phyloP scores from a whole-genome alignment of 1,140 invertebrate species.

The Patella vulgata region DNA sequence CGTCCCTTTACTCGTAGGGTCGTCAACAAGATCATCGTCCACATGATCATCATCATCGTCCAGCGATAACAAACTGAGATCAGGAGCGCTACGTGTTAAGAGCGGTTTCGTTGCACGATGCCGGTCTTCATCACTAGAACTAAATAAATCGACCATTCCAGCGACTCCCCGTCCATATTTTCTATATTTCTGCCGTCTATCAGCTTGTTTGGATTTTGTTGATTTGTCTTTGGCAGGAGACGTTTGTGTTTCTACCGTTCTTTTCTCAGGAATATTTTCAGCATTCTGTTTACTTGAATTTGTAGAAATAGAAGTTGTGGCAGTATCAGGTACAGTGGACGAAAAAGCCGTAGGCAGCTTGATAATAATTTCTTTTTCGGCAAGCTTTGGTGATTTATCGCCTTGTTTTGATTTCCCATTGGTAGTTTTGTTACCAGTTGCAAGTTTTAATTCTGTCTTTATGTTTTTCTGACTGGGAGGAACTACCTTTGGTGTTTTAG shows the following conservation, averaged over 20 bases:
- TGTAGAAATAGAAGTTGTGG: background rate
- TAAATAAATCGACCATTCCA: constrained; percentile 49
- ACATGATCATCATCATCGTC: constrained; percentile 13
- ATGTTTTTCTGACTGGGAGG: too few species aligned
- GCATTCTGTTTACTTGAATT: background rate
- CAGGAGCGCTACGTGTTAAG: constrained; percentile 31
- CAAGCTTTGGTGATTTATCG: too few species aligned
- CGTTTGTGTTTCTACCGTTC: constrained; percentile 3
- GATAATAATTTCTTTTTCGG: too few species aligned
- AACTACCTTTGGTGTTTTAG: too few species aligned
- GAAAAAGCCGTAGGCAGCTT: too few species aligned
- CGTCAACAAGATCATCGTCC: background rate
- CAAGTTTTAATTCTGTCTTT: too few species aligned
- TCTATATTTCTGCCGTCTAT: constrained; percentile 2
- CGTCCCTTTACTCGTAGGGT: background rate
- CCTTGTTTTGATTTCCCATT: too few species aligned
- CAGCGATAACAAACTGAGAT: constrained; percentile 15
- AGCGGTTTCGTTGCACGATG: constrained; percentile 20
- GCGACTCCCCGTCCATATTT: constrained; percentile 35
- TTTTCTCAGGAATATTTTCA: background rate
- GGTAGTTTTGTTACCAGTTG: too few species aligned
- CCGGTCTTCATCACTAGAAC: constrained; percentile 49
- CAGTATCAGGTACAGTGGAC: background rate
- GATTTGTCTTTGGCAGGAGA: background rate
- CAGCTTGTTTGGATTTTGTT: constrained; percentile 10